Conservation (phyloP, 2,113 vertebrate species). For the Petroica traversi region DNA sequence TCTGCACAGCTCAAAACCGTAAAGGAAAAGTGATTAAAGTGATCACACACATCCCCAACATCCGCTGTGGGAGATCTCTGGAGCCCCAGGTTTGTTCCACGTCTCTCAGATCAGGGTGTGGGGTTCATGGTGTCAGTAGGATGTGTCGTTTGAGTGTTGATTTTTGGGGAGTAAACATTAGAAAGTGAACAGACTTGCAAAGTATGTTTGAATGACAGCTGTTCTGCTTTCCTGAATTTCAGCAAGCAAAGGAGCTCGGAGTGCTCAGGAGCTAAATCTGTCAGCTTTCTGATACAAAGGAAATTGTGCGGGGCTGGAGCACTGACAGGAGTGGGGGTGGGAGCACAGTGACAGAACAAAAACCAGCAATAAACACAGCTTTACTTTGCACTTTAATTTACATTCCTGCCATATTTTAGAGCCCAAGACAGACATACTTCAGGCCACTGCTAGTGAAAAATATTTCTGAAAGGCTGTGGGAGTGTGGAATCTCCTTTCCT, state of each 20-base stretch:
- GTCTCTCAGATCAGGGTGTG: not conserved
- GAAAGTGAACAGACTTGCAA: slow-evolving; percentile 17
- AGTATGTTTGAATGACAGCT: slow-evolving; percentile 39
- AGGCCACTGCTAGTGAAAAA: not conserved
- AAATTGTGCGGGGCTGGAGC: not conserved
- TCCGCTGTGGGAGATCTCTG: not conserved
- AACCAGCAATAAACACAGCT: not conserved
- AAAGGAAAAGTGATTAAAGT: not conserved
- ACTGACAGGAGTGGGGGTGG: not conserved
- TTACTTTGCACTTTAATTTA: not conserved
- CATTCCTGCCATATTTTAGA: not conserved
- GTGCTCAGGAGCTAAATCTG: slow-evolving; percentile 36
- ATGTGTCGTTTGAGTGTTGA: slow-evolving; percentile 8
- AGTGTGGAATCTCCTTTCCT: not conserved
- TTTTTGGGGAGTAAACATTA: not conserved
- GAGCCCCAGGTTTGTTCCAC: not conserved
- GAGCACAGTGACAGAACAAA: not conserved
- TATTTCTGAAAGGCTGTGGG: not conserved
- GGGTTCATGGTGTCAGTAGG: not conserved
- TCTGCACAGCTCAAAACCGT: not conserved
- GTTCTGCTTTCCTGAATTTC: slow-evolving; percentile 23
- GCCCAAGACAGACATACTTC: not conserved
- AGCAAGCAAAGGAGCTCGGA: not conserved
- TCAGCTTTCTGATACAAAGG: slow-evolving; percentile 41
- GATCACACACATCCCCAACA: not conserved